Conservation (phyloP, 2,888 invertebrate genomes). For the Morpho deidamia region DNA sequence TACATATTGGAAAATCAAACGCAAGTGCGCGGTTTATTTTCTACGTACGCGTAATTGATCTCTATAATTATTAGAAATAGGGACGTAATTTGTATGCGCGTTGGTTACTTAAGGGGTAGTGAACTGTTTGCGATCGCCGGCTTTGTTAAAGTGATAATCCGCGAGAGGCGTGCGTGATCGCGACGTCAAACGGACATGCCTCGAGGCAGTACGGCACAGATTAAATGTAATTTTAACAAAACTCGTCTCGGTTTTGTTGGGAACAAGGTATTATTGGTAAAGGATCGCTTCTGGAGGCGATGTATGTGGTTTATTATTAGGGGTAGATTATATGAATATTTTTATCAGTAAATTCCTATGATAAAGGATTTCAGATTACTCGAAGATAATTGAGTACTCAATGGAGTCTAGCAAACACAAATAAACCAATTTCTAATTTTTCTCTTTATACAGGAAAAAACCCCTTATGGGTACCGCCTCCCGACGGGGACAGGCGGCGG, state of each 20-base stretch:
- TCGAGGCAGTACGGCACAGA: constrained; percentile 46
- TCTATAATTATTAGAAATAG: constrained; percentile 33
- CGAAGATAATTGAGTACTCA: no score
- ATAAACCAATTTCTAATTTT: no score
- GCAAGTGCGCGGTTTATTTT: constrained; percentile 22
- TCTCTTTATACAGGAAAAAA: no score
- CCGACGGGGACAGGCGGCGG: no score
- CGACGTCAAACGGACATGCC: constrained; percentile 40
- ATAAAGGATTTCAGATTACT: no score
- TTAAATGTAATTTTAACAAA: constrained; percentile 33
- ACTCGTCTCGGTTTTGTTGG: background rate
- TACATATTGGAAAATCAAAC: constrained; percentile 29
- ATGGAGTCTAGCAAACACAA: no score
- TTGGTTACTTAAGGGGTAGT: constrained; percentile 52
- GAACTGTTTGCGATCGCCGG: constrained; percentile 42
- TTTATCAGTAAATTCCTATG: no score
- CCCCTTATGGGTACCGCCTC: no score
- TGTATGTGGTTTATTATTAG: background rate
- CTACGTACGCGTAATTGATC: constrained; percentile 27
- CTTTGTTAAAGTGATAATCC: constrained; percentile 58
- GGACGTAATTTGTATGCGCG: constrained; percentile 42
- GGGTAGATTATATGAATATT: no score
- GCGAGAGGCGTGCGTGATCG: constrained; percentile 54
- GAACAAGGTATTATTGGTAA: background rate
- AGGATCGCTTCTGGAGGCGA: background rate